Base-by-base conservation (phyloP, 2,113 vertebrate genomes). In the Gymnocephalus cernua region DNA sequence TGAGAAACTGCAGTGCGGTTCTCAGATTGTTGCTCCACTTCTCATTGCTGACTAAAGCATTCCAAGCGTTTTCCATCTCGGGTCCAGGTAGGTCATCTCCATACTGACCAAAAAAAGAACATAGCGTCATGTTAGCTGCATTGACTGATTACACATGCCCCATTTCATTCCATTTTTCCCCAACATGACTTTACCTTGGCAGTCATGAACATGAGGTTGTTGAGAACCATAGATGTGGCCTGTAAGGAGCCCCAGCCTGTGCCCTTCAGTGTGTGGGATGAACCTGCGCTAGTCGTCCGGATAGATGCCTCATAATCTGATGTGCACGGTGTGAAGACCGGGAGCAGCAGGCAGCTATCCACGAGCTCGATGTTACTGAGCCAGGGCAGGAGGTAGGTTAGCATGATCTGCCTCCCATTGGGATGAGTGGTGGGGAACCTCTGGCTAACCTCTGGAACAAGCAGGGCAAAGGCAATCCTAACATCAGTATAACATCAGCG, bases 171-270 rank as follows among this genome's bases (percentile, higher is more conserved):
- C 9, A 67, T 54, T 14, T 38, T 12, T 10, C 27, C 27, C 32
- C 14, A 54, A 51, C 12, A n/a, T 19, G 5, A 6, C 44, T 29
- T 80, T 95, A 99, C 98, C 97, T 99, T 99, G 78, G 98, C 97
- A 0, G 98, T 99, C 98, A 99, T 99, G 91, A 97, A 99, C 98
- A 99, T 97, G 81, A 99, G 97, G 92, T 99, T 99, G 92, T 99
- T 99, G 72, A 99, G 97, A 78, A 99, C 97, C 79, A 99, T 93
- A 0, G 97, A 97, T 0, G 98, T 99, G 66, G 98, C 98, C 86
- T 97, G 97, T 12, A 97, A 95, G 47, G 98, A 99, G 63, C 98
- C 98, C 98, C 98, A 99, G 87, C 98, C 98, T 2, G 77, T 97
- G 83, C 98, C 98, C 92, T 95, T 97, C 15, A 99, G 94, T 19